Base-by-base conservation (phyloP, 2,888 invertebrate genomes). In the Lasioglossum zephyrum region DNA sequence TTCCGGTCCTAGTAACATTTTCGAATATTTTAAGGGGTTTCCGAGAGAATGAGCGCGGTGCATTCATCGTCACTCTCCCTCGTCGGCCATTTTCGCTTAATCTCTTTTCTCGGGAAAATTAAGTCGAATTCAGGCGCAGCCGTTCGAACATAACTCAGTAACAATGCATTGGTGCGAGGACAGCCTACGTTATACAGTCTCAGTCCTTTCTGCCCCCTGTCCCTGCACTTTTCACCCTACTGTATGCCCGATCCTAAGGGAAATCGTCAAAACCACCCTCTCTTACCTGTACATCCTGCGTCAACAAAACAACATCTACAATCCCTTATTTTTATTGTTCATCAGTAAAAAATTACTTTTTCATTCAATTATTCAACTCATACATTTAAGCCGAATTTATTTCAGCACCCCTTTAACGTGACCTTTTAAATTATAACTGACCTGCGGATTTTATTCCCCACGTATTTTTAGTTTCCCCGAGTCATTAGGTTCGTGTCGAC, bases 31-130 rank as follows among this genome's bases (percentile, higher is more conserved):
- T 88, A 87, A 91, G 89, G 86, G 89, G 75, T 92, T 92, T 92
- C 88, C 90, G 86, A 84, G 73, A 88, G 90, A 87, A 88, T 87
- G 84, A 81, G 63, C 77, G 79, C 84, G 75, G 69, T 76, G 79
- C 89, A 80, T 89, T 91, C 81, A 84, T 86, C 87, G 80, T 81
- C 81, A 80, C 66, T 83, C 86, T 81, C 84, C 79, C 76, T 77
- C 83, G 86, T 79, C 87, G 75, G 83, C 87, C 89, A 90, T 91
- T 92, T 91, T 91, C 89, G 87, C 87, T 90, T 93, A 92, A 92
- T 92, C 91, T 92, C 89, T 90, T 91, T 91, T 93, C 92, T 88
- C 88, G 86, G 88, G 91, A 91, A 93, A 93, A 93, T 92, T 92
- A 92, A 91, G 90, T 87, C 87, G 91, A 92, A 93, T 93, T 93